Evolutionary conservation across 2,113 vertebrate genomes (phyloP).

Genomic region (Ramphastos sulfuratus): DNA sequence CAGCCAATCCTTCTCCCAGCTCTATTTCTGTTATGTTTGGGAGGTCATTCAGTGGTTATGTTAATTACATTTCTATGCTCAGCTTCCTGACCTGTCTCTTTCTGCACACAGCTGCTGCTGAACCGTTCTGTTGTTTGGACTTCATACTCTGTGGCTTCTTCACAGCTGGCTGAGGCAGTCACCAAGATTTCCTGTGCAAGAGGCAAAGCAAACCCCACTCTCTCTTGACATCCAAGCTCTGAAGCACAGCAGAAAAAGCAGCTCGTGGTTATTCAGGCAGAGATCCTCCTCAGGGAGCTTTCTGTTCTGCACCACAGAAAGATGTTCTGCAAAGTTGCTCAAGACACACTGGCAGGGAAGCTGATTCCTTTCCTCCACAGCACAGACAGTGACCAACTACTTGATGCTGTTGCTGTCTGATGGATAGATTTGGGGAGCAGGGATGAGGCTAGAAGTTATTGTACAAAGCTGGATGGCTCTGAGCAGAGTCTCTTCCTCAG

Average conservation of each 20-base stretch:
- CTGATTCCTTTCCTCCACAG: too few relatives aligned
- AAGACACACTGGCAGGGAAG: not conserved
- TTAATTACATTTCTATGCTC: not conserved
- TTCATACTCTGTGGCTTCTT: not conserved
- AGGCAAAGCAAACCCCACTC: not conserved
- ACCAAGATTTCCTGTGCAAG: not conserved
- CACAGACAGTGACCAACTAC: not conserved
- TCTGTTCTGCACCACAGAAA: not conserved
- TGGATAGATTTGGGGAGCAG: not conserved
- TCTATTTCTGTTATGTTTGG: not conserved
- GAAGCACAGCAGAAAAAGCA: not conserved
- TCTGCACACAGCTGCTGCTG: not conserved
- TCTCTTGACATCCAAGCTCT: not conserved
- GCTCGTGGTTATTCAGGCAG: accelerated
- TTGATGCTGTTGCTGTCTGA: not conserved
- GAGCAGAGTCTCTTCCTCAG: not conserved
- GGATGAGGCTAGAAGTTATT: not conserved
- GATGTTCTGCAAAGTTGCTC: not conserved
- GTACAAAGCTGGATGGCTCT: not conserved
- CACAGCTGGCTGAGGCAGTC: not conserved
- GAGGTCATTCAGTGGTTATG: not conserved
- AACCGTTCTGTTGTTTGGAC: not conserved
- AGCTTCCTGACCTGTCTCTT: not conserved
- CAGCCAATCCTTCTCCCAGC: too few relatives aligned
- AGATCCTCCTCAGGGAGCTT: not conserved